phyloP scores from a whole-genome alignment of 2,797 vertebrate species.

The Apodemus agrarius region DNA sequence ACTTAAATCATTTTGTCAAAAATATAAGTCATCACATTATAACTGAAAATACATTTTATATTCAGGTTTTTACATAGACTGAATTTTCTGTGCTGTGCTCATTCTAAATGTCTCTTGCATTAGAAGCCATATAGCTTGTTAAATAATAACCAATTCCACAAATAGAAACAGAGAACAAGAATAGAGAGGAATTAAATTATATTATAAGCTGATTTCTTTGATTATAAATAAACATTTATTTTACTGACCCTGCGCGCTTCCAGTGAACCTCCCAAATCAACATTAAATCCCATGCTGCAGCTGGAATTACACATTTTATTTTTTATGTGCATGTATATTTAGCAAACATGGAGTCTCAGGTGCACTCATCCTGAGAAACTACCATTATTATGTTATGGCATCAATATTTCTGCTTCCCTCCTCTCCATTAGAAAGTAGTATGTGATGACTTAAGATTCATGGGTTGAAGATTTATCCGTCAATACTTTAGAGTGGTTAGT shows the following conservation, averaged over 20 bases:
- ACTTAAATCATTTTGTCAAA: background rate
- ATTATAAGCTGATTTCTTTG: background rate
- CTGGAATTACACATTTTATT: background rate
- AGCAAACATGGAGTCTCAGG: conserved; percentile 36
- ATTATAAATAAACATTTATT: background rate
- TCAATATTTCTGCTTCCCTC: conserved; percentile 63
- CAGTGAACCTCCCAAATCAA: background rate
- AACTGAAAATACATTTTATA: background rate
- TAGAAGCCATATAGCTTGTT: background rate
- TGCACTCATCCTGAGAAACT: conserved; percentile 1
- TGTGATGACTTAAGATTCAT: background rate
- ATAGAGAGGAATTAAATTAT: background rate
- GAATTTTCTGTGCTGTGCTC: background rate
- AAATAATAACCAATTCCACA: background rate
- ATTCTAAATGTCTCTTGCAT: background rate
- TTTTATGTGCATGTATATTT: conserved; percentile 6
- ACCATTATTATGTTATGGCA: background rate
- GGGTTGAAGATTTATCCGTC: background rate
- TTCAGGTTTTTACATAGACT: background rate
- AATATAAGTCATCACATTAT: background rate
- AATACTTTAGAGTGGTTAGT: background rate
- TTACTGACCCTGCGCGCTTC: background rate
- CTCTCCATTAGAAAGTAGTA: conserved; percentile 62
- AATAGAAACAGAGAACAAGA: background rate
- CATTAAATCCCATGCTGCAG: background rate